Conservation (phyloP, 2,113 vertebrate genomes). For the Neogale vison region DNA sequence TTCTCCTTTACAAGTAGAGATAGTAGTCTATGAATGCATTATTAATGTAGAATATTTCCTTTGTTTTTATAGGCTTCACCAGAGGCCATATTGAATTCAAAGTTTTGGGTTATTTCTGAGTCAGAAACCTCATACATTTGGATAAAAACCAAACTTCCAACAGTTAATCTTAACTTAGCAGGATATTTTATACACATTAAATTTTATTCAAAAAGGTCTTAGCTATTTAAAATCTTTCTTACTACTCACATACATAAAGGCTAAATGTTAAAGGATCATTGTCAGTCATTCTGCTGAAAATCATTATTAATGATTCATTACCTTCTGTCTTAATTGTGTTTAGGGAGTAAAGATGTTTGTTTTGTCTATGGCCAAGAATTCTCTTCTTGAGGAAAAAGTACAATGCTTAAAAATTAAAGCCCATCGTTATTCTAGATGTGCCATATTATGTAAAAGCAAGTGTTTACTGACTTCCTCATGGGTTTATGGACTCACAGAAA, state of each 20-base stretch:
- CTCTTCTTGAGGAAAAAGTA: slow-evolving; percentile 66
- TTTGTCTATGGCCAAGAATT: slow-evolving; percentile 68
- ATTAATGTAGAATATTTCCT: slow-evolving; percentile 80
- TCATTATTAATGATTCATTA: slow-evolving; percentile 56
- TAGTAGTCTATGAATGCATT: slow-evolving; percentile 76
- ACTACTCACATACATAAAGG: slow-evolving; percentile 67
- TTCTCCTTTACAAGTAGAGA: slow-evolving; percentile 82
- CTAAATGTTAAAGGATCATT: slow-evolving; percentile 74
- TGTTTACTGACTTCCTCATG: slow-evolving; percentile 7
- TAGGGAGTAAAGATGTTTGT: slow-evolving; percentile 70
- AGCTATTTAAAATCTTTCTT: slow-evolving; percentile 76
- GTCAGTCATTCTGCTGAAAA: slow-evolving; percentile 28
- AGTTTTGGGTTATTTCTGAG: slow-evolving; percentile 79
- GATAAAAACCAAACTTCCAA: slow-evolving; percentile 78
- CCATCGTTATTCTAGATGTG: background rate
- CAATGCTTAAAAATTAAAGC: slow-evolving; percentile 60
- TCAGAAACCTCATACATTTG: slow-evolving; percentile 76
- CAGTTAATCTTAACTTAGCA: slow-evolving; percentile 80
- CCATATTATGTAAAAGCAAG: slow-evolving; percentile 49
- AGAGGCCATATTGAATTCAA: slow-evolving; percentile 76
- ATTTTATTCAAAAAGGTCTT: slow-evolving; percentile 78
- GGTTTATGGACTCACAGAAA: background rate
- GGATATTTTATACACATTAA: slow-evolving; percentile 80
- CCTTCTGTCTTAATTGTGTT: slow-evolving; percentile 67
- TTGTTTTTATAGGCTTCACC: slow-evolving; percentile 81